Conservation (phyloP, 2,888 invertebrate genomes). For the Ametastegia equiseti region DNA sequence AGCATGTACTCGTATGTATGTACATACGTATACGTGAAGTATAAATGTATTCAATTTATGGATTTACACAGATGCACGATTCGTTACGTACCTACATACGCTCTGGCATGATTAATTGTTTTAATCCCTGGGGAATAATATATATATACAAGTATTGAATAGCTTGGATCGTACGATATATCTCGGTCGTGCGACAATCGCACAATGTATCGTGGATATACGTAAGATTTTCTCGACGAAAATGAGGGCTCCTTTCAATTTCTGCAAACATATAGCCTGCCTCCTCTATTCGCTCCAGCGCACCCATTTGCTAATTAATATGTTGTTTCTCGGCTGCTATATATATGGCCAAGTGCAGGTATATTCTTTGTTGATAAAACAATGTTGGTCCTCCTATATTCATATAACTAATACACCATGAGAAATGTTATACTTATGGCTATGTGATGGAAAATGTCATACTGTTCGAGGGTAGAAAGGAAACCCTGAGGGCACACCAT, state of each 20-base stretch:
- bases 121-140: neutral
- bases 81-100: neutral
- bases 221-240: neutral
- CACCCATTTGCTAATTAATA: slow-evolving; percentile 23
- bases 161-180: neutral
- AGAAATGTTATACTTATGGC: neutral
- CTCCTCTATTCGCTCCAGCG: neutral
- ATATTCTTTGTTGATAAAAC: neutral
- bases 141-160: neutral
- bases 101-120: slow-evolving; percentile 6
- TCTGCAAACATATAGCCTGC: neutral
- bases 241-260: neutral
- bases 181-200: neutral
- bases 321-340: neutral
- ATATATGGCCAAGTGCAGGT: neutral
- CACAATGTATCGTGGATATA: neutral
- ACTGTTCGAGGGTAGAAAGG: neutral
- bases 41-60: neutral
- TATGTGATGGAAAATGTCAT: neutral
- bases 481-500: neutral
- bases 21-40: neutral
- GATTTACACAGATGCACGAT: neutral
- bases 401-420: neutral
- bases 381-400: neutral
- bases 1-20: neutral